phyloP scores from a whole-genome alignment of 2,888 invertebrate species.

The Hoplodrina ambigua region DNA sequence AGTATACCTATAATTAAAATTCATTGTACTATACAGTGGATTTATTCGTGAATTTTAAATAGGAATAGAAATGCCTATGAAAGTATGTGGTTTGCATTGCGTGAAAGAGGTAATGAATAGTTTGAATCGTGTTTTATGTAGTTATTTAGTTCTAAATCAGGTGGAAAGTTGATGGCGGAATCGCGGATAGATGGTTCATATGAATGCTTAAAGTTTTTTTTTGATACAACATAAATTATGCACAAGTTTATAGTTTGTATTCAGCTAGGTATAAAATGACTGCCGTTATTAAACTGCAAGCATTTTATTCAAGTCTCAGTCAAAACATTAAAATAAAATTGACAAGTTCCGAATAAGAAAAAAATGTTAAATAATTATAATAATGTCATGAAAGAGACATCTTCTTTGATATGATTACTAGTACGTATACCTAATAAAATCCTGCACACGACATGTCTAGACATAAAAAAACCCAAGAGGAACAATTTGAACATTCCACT shows the following conservation, averaged over 20 bases:
- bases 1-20: slow-evolving; percentile 17
- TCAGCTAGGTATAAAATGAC: too few relatives aligned
- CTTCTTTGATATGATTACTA: background rate
- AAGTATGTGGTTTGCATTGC: background rate
- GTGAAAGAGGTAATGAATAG: slow-evolving; percentile 14
- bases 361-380: too few relatives aligned
- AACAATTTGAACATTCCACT: background rate
- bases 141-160: slow-evolving; percentile 31
- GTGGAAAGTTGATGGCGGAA: slow-evolving; percentile 5
- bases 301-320: too few relatives aligned
- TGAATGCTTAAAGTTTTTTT: background rate
- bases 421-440: background rate
- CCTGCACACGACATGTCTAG: background rate
- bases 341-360: too few relatives aligned
- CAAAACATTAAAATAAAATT: background rate
- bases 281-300: too few relatives aligned
- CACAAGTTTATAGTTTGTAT: too few relatives aligned
- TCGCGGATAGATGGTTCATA: slow-evolving; percentile 14
- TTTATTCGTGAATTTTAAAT: slow-evolving; percentile 45
- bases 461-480: background rate
- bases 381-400: background rate
- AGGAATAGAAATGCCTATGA: slow-evolving; percentile 7
- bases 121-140: slow-evolving; percentile 6
- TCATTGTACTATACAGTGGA: slow-evolving; percentile 18
- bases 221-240: too few relatives aligned